phyloP scores from a whole-genome alignment of 2,113 vertebrate species.

The Callorhinus ursinus region DNA sequence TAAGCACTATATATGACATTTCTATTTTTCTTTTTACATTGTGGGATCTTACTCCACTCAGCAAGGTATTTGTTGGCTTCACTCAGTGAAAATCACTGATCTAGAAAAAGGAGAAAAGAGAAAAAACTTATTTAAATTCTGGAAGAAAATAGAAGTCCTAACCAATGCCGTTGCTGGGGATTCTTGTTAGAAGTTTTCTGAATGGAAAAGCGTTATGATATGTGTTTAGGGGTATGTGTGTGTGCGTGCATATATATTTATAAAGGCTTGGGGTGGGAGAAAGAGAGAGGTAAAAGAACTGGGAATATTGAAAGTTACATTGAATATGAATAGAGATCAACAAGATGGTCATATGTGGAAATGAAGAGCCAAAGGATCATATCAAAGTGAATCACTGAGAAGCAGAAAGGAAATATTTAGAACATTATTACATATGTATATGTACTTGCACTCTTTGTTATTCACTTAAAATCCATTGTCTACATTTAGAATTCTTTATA shows the following conservation, averaged over 20 bases:
- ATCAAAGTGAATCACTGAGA: background rate
- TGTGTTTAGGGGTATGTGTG: background rate
- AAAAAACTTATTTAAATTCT: background rate
- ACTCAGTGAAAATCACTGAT: slow-evolving; percentile 24
- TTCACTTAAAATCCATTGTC: background rate
- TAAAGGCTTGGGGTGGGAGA: background rate
- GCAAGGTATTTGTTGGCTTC: background rate
- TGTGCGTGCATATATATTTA: background rate
- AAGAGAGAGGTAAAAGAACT: background rate
- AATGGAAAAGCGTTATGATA: background rate
- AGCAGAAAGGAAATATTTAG: background rate
- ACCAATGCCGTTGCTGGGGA: background rate
- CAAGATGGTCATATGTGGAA: background rate
- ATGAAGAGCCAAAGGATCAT: background rate
- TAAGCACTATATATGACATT: background rate
- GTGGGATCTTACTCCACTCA: background rate
- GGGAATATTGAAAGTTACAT: background rate
- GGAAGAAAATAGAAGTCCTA: background rate
- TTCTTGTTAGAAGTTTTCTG: background rate
- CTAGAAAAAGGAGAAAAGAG: background rate
- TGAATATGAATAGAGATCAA: background rate
- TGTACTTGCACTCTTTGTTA: background rate
- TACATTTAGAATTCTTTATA: background rate
- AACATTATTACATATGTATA: background rate
- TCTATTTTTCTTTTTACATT: slow-evolving; percentile 17